Conservation (phyloP, 2,888 invertebrate species). For the Drosophila sordidapex region DNA sequence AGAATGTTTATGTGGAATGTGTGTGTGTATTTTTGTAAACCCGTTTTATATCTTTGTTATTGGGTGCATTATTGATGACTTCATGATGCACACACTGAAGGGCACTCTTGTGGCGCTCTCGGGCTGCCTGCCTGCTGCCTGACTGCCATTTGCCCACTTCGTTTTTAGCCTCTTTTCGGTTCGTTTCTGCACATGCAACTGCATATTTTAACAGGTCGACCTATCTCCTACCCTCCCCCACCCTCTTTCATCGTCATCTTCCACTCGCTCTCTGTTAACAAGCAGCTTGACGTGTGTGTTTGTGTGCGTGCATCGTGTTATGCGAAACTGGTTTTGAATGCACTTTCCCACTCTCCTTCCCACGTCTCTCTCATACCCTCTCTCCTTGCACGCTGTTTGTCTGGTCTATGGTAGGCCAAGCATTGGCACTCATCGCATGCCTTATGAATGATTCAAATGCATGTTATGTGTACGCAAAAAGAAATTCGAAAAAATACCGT, state of each 20-base stretch:
- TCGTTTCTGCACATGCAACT: slow-evolving; percentile 69
- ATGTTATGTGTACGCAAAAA: slow-evolving; percentile 69
- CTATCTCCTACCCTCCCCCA: slow-evolving; percentile 8
- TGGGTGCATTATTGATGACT: slow-evolving; percentile 71
- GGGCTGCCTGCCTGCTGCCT: slow-evolving; percentile 7
- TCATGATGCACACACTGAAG: slow-evolving; percentile 54
- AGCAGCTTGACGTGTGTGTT: slow-evolving; percentile 48
- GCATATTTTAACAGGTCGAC: slow-evolving; percentile 70
- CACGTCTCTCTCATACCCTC: neutral
- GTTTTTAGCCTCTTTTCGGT: slow-evolving; percentile 53
- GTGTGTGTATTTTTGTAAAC: slow-evolving; percentile 25
- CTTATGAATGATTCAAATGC: slow-evolving; percentile 81
- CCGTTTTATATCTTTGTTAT: slow-evolving; percentile 59
- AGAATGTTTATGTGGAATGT: neutral
- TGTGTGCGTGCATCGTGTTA: slow-evolving; percentile 55
- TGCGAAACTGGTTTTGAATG: slow-evolving; percentile 68
- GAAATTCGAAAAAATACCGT: slow-evolving; percentile 66
- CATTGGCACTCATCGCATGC: slow-evolving; percentile 75
- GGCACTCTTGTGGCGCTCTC: slow-evolving; percentile 53
- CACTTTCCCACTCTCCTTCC: neutral
- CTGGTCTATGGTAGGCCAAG: slow-evolving; percentile 40
- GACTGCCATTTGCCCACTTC: slow-evolving; percentile 60
- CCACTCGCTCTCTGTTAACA: slow-evolving; percentile 23
- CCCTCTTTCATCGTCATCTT: slow-evolving; percentile 1
- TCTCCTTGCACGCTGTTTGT: slow-evolving; percentile 6